Base-by-base conservation (phyloP, 2,113 vertebrate species). In the Cavia aperea region DNA sequence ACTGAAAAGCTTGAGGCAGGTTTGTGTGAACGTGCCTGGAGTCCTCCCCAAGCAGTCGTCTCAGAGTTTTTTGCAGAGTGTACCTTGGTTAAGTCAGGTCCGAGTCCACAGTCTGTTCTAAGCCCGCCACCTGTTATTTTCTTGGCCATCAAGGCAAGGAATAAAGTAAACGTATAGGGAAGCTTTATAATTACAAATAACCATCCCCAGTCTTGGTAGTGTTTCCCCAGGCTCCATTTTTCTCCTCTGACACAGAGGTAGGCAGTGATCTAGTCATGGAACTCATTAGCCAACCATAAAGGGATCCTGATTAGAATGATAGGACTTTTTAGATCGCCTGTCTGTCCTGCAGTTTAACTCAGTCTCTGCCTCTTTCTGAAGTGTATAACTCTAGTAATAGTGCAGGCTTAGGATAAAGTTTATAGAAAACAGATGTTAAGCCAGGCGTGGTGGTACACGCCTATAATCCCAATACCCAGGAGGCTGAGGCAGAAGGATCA, bases 171-270 rank as follows among this genome's bases (percentile, higher is more conserved):
- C 79, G 70, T 79, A 75, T 68, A 0, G 0, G 56, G 77, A n/a
- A 88, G 24, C 66, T 86, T 92, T 56, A 85, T 56, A 95, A 72
- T 91, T 88, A 70, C 84, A 78, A 88, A 58, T 77, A 93, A 91
- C 90, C 79, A 70, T 63, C 15, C 86, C 77, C 12, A 77, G 81
- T 89, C 89, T 81, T 85, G 62, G 62, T 18, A 62, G 65, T 60
- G 73, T 91, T 62, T 63, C 60, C 82, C 58, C 70, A n/a, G 83
- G 63, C 14, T 90, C 86, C 89, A 46, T 82, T 7, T 51, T 75
- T 93, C 91, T 88, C 78, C 79, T 73, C 62, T 95, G 46, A 70
- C 19, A 73, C 8, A 95, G 95, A 84, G 54, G 29, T 43, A 16
- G 90, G 65, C 81, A 94, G n/a, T 88, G 73, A 31, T 39, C 24